Evolutionary conservation across 2,888 invertebrate genomes (phyloP).

Genomic region (Mythimna albipuncta): DNA sequence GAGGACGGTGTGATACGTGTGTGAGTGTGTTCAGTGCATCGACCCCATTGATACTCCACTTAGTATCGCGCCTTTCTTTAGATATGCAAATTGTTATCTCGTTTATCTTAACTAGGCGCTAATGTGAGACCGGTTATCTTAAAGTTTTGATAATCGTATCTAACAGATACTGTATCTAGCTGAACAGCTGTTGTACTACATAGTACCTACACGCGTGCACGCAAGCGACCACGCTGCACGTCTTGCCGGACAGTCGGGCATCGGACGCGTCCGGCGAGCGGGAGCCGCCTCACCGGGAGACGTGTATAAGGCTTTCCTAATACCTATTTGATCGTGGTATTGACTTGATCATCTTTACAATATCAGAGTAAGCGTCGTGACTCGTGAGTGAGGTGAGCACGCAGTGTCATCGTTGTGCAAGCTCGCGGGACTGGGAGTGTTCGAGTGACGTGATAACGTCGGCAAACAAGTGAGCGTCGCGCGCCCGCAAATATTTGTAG

Average conservation of each 20-base stretch:
- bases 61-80: slow-evolving; percentile 80
- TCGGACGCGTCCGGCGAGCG: too few species aligned
- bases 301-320: background rate
- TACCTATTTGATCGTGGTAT: background rate
- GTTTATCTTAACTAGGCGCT: slow-evolving; percentile 89
- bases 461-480: slow-evolving; percentile 79
- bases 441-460: slow-evolving; percentile 80
- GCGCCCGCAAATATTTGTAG: slow-evolving; percentile 83
- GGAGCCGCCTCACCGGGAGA: background rate
- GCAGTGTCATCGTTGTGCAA: slow-evolving; percentile 53
- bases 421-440: slow-evolving; percentile 71
- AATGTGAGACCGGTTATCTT: slow-evolving; percentile 88
- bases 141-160: slow-evolving; percentile 87
- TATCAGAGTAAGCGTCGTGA: background rate
- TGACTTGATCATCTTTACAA: slow-evolving; percentile 10
- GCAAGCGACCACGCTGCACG: slow-evolving; percentile 27
- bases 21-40: slow-evolving; percentile 71
- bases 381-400: slow-evolving; percentile 3
- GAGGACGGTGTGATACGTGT: slow-evolving; percentile 40
- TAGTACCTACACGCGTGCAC: slow-evolving; percentile 40
- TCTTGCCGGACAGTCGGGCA: background rate
- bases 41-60: slow-evolving; percentile 80
- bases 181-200: slow-evolving; percentile 71
- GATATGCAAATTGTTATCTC: slow-evolving; percentile 90
- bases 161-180: slow-evolving; percentile 85